Evolutionary conservation across 2,888 invertebrate genomes (phyloP).

Genomic region (Thyatira batis): DNA sequence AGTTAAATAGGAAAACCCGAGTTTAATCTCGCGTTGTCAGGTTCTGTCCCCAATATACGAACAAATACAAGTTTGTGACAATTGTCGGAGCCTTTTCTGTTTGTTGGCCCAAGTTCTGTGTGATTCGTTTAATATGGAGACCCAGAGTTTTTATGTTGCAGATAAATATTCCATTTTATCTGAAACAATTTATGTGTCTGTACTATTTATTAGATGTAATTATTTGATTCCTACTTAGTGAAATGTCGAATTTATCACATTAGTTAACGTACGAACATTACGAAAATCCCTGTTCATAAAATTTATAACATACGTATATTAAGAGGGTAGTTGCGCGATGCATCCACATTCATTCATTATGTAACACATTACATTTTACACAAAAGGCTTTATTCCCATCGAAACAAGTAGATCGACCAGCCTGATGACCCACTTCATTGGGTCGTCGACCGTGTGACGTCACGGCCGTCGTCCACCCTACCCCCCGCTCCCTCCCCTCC

Average conservation of each 20-base stretch:
- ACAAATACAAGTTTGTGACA: conserved; percentile 2
- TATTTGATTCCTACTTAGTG: background rate
- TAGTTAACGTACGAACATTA: no score
- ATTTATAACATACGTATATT: no score
- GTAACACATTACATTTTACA: conserved; percentile 39
- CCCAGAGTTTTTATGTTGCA: background rate
- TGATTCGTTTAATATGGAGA: background rate
- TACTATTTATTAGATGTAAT: background rate
- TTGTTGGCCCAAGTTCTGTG: background rate
- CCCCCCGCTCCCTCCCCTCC: conserved; percentile 41
- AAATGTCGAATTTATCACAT: no score
- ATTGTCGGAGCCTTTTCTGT: background rate
- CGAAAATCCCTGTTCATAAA: background rate
- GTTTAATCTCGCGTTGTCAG: conserved; percentile 29
- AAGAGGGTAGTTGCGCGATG: no score
- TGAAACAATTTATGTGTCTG: no score
- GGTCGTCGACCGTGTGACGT: conserved; percentile 79
- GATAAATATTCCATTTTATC: no score
- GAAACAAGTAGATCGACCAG: conserved; percentile 61
- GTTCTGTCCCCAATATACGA: conserved; percentile 4
- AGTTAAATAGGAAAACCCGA: conserved; percentile 48
- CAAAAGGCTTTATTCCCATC: conserved; percentile 41
- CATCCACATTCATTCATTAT: conserved; percentile 38
- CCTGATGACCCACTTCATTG: conserved; percentile 72
- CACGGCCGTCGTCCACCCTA: conserved; percentile 50